Evolutionary conservation across 2,888 invertebrate genomes (phyloP).

Genomic region (Pimpla rufipes): DNA sequence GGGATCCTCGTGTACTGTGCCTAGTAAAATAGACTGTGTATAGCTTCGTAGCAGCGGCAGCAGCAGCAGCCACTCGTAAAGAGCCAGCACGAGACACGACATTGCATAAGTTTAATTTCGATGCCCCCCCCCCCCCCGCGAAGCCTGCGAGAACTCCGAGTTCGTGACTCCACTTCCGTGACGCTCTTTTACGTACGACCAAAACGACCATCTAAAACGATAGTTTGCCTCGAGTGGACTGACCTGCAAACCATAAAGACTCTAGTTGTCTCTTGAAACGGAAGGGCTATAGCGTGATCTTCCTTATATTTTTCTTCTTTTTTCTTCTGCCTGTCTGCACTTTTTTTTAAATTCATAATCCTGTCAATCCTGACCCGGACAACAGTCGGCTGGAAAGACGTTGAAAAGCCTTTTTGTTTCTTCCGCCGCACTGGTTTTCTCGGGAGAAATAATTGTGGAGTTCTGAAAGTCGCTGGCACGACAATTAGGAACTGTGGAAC

Average conservation of each 20-base stretch:
- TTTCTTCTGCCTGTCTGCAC: neutral
- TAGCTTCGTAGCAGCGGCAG: too few relatives aligned
- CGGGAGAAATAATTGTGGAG: too few relatives aligned
- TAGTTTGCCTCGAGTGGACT: slow-evolving; percentile 53
- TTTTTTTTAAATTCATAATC: neutral
- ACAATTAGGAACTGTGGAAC: too few relatives aligned
- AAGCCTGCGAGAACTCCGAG: slow-evolving; percentile 7
- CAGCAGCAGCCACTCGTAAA: slow-evolving; percentile 11
- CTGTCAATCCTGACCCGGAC: neutral
- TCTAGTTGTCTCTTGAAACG: slow-evolving; percentile 30
- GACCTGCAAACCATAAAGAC: slow-evolving; percentile 46
- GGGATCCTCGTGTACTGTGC: slow-evolving; percentile 31
- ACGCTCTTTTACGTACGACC: slow-evolving; percentile 48
- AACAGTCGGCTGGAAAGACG: neutral
- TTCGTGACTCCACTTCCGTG: slow-evolving; percentile 66
- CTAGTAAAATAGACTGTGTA: neutral
- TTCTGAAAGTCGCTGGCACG: too few relatives aligned
- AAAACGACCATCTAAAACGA: slow-evolving; percentile 48
- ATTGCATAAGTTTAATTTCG: slow-evolving; percentile 61
- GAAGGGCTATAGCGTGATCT: neutral
- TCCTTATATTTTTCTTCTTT: too few relatives aligned
- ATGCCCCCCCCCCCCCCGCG: slow-evolving; percentile 2
- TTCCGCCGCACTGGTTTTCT: too few relatives aligned
- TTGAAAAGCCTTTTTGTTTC: neutral
- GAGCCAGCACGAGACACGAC: slow-evolving; percentile 50